phyloP scores from a whole-genome alignment of 2,113 vertebrate genomes.

The Dissostichus mawsoni region DNA sequence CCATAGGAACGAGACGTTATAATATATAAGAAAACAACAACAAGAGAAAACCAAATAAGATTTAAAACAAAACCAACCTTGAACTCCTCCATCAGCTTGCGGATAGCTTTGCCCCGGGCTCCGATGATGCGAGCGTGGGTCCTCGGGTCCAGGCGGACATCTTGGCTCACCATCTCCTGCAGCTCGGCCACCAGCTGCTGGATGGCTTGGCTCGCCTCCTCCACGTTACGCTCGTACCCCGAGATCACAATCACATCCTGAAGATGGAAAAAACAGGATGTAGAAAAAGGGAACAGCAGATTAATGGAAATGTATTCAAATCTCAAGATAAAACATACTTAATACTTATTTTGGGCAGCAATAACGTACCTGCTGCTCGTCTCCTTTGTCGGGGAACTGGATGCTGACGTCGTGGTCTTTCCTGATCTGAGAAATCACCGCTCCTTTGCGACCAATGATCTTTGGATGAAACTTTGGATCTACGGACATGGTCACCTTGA shows the following conservation, averaged over 20 bases:
- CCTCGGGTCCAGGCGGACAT: constrained; percentile 85
- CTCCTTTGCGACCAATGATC: constrained; percentile 88
- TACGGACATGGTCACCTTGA: constrained; percentile 84
- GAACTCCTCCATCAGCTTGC: constrained; percentile 90
- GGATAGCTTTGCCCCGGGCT: constrained; percentile 85
- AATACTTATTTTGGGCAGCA: too few species aligned
- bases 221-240: constrained; percentile 86
- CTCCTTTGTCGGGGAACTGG: constrained; percentile 89
- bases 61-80: constrained; percentile 70
- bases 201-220: constrained; percentile 82
- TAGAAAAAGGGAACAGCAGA: not conserved
- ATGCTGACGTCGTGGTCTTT: constrained; percentile 88
- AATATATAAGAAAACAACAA: not conserved
- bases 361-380: constrained; percentile 84
- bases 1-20: not conserved
- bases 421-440: constrained; percentile 87
- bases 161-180: constrained; percentile 88
- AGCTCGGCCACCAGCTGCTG: constrained; percentile 86
- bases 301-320: not conserved
- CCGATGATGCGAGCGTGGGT: constrained; percentile 89
- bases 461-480: constrained; percentile 88
- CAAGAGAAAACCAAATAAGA: not conserved
- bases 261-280: not conserved
- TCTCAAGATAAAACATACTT: not conserved
- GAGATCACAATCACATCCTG: constrained; percentile 87